Evolutionary conservation across 2,888 invertebrate species (phyloP), one percentile per base, ranked within the genome.

Genomic region (Rhamnusium bicolor): DNA sequence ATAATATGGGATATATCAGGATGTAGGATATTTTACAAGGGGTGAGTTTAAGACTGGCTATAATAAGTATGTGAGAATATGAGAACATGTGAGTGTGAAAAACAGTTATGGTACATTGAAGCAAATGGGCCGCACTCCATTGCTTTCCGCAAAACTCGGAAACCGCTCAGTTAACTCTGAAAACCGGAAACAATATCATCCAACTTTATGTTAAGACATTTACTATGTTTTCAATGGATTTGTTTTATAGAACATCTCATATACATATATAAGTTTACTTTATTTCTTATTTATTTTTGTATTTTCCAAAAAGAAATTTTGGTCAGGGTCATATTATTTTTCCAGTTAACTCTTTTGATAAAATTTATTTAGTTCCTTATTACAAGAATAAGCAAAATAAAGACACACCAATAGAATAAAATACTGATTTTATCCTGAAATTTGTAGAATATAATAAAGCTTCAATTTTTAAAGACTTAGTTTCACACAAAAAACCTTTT

Each of bases 171-270:
- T 82, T 82, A 81, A 83, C 78, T 79, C 82, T 77, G 75, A 76
- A 77, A 79, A 74, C 81, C 82, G 84, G 83, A 85, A 85, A 83
- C 81, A 80, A 80, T 80, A 81, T 79, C 82, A 83, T 82, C 80
- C 83, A 86, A 84, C 84, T 87, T 87, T 87, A 87, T 87, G 86
- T 84, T 84, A 82, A 85, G 85, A 85, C 86, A 86, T 87, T 87
- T 86, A 84, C 84, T 83, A 83, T 84, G 84, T 86, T 85, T 85
- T 85, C 84, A 80, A 84, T 84, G 84, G 85, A 86, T 85, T 85
- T 85, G 83, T 86, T 86, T 86, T 86, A 65, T 65, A 84, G 83
- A 78, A 74, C 80, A 67, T 72, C 80, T 81, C 82, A 76, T 82
- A 82, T 81, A 80, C 81, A 80, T 80, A 76, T 65, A 75, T 72